Conservation (phyloP, 2,113 vertebrate species). For the Cyprinodon variegatus region DNA sequence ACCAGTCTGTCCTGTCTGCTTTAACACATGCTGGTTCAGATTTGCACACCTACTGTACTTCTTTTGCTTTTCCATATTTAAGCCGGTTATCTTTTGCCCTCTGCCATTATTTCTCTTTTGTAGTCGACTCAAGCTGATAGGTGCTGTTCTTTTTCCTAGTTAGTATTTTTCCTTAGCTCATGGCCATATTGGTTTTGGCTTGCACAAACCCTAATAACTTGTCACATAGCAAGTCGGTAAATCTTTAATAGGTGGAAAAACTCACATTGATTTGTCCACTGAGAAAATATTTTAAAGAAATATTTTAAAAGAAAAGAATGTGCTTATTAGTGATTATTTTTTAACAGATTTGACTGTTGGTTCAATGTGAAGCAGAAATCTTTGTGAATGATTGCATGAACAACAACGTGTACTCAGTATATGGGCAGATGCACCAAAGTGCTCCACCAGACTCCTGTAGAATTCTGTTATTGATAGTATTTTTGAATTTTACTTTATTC, state of each 20-base stretch:
- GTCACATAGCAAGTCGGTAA: slow-evolving; percentile 16
- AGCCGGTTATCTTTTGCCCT: slow-evolving; percentile 22
- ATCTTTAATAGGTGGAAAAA: background rate
- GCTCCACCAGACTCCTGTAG: slow-evolving; percentile 5
- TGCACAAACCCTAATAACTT: slow-evolving; percentile 25
- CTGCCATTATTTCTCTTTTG: slow-evolving; percentile 17
- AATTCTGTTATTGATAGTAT: slow-evolving; percentile 1
- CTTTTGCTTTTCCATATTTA: slow-evolving; percentile 38
- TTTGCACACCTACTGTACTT: slow-evolving; percentile 70
- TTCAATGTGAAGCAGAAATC: slow-evolving; percentile 12
- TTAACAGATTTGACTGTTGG: slow-evolving; percentile 11
- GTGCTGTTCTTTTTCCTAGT: slow-evolving; percentile 56
- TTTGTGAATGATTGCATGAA: slow-evolving; percentile 35
- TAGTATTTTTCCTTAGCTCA: slow-evolving; percentile 4
- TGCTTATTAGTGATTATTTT: slow-evolving; percentile 26
- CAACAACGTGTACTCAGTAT: slow-evolving; percentile 11
- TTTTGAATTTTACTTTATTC: slow-evolving; percentile 10
- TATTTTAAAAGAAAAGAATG: slow-evolving; percentile 4
- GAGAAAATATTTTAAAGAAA: slow-evolving; percentile 34
- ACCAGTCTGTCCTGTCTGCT: slow-evolving; percentile 33
- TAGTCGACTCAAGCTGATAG: slow-evolving; percentile 4
- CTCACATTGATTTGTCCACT: slow-evolving; percentile 2
- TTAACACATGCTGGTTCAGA: slow-evolving; percentile 35
- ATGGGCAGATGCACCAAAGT: slow-evolving; percentile 51
- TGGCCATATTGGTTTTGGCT: slow-evolving; percentile 27